Percentiles rank a stretch among this genome's conserved stretches.
These are phyloP conservation scores for Luscinia luscinia DNA, from an alignment of 2,797 vertebrate species.

Conservation along the genomic window DNA sequence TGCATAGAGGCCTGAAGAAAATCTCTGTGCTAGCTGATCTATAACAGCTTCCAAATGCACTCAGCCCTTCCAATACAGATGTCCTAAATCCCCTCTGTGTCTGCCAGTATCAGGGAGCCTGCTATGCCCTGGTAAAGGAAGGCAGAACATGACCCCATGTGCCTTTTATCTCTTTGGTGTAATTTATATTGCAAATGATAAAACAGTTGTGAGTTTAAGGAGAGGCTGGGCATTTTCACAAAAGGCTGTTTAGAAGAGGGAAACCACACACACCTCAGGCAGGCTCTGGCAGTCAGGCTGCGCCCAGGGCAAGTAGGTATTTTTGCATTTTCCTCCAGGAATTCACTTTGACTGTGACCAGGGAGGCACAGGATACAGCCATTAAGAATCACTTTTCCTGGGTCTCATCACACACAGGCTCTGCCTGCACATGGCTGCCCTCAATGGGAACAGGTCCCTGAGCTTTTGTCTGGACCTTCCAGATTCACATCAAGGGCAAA, in stretches of 20 bases:
- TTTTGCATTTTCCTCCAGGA: not conserved
- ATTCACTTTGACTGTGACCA: not conserved
- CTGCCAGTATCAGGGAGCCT: fast-evolving
- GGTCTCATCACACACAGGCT: not conserved
- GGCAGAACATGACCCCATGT: not conserved
- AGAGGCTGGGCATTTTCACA: not conserved
- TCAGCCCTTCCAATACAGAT: not conserved
- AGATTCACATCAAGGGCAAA: not conserved
- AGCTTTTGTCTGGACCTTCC: not conserved
- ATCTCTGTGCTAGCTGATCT: not conserved
- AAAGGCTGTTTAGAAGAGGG: not conserved
- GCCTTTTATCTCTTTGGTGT: not conserved
- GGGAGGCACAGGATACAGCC: not conserved
- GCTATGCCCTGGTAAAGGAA: not conserved
- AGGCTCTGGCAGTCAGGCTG: not conserved
- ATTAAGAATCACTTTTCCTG: not conserved
- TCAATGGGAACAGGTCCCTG: fast-evolving
- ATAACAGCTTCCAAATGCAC: not conserved
- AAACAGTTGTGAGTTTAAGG: not conserved
- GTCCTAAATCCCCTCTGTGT: not conserved
- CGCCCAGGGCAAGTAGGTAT: not conserved
- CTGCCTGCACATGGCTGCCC: not conserved
- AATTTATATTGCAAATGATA: not conserved
- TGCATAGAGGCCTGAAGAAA: not conserved
- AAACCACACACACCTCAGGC: not conserved